These are phyloP conservation scores for Mastomys coucha DNA, from an alignment of 2,113 vertebrate species.

Conservation along the genomic window DNA sequence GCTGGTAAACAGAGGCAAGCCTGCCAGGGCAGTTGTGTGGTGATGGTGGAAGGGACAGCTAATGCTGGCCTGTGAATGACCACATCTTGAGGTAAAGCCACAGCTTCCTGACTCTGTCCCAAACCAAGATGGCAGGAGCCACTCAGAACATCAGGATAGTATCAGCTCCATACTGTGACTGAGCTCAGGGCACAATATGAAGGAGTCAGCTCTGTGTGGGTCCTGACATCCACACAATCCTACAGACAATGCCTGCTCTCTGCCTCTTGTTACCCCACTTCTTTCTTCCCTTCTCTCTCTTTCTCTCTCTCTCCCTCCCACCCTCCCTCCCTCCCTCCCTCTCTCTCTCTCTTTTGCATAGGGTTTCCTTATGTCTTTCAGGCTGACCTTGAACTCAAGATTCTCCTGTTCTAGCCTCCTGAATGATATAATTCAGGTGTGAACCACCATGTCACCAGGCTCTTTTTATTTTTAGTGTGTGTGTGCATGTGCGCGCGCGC, in stretches of 20 bases:
- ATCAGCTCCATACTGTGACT: no score
- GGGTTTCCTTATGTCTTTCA: no score
- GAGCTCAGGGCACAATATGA: background rate
- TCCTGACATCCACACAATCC: background rate
- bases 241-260: background rate
- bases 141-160: background rate
- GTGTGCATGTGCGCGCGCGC: background rate
- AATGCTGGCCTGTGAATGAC: background rate
- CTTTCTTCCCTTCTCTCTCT: no score
- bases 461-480: background rate
- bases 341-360: background rate
- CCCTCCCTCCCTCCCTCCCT: no score
- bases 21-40: background rate
- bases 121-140: background rate
- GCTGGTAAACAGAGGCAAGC: background rate
- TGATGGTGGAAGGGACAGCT: background rate
- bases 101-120: background rate
- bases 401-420: background rate
- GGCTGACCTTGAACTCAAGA: background rate
- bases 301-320: no score
- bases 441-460: background rate
- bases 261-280: background rate
- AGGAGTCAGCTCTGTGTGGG: background rate
- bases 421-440: background rate
- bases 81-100: background rate